Evolutionary conservation across 2,113 vertebrate genomes (phyloP).

Genomic region (Charina bottae): DNA sequence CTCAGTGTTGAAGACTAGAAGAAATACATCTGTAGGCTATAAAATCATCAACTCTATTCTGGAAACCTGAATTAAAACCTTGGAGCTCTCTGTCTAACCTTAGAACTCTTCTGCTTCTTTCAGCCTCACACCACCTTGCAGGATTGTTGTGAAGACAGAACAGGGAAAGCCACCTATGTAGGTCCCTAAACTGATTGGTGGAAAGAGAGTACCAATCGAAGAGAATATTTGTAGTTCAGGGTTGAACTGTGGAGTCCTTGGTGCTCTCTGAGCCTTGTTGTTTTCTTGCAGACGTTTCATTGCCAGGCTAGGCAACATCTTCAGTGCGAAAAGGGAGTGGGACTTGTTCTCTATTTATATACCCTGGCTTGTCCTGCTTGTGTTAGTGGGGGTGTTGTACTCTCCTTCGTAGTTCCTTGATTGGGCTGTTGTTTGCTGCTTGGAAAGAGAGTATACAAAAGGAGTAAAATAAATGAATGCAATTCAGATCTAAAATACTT

Average conservation of each 20-base stretch:
- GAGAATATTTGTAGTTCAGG: no score
- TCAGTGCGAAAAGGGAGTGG: no score
- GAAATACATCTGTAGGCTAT: constrained; percentile 13
- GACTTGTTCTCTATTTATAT: no score
- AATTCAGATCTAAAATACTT: background rate
- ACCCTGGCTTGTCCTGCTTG: no score
- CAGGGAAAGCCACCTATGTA: background rate
- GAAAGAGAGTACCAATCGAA: no score
- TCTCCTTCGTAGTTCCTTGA: no score
- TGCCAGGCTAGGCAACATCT: no score
- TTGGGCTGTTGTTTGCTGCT: no score
- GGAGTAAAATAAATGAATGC: background rate
- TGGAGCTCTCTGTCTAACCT: fast-evolving
- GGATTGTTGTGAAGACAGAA: background rate
- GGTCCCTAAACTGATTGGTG: background rate
- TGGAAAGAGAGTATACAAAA: background rate
- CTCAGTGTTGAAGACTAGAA: constrained; percentile 49
- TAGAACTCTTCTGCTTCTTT: background rate
- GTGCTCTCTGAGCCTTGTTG: no score
- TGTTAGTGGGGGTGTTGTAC: no score
- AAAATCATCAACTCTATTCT: background rate
- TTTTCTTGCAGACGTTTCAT: no score
- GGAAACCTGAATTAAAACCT: background rate
- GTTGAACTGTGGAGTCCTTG: no score
- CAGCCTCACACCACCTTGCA: background rate